Percentiles rank a stretch among this genome's conserved stretches.
Evolutionary conservation across 2,888 invertebrate species (phyloP).

Genomic region (Fragum whitleyi): DNA sequence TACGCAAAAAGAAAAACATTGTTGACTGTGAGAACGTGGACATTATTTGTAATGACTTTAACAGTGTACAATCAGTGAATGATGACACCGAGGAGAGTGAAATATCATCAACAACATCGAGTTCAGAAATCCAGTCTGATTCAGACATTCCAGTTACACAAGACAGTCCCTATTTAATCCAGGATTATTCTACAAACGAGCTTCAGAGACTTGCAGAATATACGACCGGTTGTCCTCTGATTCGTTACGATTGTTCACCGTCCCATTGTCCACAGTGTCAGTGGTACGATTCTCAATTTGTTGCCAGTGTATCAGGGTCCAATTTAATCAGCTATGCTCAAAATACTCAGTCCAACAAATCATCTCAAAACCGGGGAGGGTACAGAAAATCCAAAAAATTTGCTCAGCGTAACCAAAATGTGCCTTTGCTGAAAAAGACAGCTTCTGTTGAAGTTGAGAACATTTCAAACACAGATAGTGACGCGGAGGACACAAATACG

Average conservation of each 20-base stretch:
- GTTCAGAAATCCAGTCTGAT: conserved; percentile 78
- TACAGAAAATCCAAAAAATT: conserved; percentile 43
- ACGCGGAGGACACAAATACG: conserved; percentile 46
- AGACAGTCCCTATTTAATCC: conserved; percentile 56
- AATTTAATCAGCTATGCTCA: conserved; percentile 37
- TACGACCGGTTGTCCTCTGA: conserved; percentile 80
- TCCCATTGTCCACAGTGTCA: conserved; percentile 82
- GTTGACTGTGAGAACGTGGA: conserved; percentile 82
- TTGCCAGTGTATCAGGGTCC: conserved; percentile 8
- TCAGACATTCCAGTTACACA: conserved; percentile 69
- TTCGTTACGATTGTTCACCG: conserved; percentile 80
- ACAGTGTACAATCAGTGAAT: conserved; percentile 70
- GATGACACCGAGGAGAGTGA: conserved; percentile 77
- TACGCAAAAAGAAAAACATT: conserved; percentile 73
- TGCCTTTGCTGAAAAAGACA: conserved; percentile 45
- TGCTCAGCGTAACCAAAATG: conserved; percentile 55
- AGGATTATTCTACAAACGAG: conserved; percentile 76
- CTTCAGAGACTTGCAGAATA: conserved; percentile 79
- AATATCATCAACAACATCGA: conserved; percentile 77
- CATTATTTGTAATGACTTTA: conserved; percentile 83
- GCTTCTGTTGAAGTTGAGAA: conserved; percentile 54
- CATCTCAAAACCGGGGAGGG: conserved; percentile 32
- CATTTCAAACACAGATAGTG: conserved; percentile 65
- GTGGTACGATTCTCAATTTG: conserved; percentile 60
- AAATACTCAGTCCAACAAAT: conserved; percentile 35